A percentile compares a stretch with the other conserved stretches of the same genome.
These are phyloP conservation scores for Limnodromus scolopaceus DNA, from an alignment of 2,797 vertebrate genomes.

Conservation along the genomic window DNA sequence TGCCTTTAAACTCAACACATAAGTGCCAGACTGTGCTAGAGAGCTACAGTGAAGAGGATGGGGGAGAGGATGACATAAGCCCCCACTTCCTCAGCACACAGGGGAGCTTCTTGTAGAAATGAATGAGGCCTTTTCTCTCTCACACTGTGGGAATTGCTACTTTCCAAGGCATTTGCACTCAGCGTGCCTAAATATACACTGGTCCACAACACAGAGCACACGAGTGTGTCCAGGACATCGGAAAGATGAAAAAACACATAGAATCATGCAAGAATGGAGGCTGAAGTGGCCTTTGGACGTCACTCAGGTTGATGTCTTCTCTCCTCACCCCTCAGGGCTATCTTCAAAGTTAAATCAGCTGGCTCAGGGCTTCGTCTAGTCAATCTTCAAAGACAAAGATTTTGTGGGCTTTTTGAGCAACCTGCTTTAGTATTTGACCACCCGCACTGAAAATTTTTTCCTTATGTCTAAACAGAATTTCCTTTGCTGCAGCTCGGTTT, in stretches of 20 bases:
- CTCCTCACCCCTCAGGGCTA: not conserved
- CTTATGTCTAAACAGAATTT: not conserved
- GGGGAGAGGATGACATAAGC: slow-evolving; percentile 16
- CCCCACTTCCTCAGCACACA: not conserved
- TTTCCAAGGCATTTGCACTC: not conserved
- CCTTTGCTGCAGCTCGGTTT: not conserved
- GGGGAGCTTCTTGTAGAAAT: slow-evolving; percentile 13
- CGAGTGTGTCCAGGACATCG: fast-evolving
- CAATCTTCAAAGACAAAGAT: not conserved
- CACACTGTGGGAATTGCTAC: not conserved
- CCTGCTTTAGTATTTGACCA: not conserved
- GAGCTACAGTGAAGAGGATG: not conserved
- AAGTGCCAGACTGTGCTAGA: slow-evolving; percentile 1
- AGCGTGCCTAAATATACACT: slow-evolving; percentile 7
- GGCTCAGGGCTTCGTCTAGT: fast-evolving
- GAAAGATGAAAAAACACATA: not conserved
- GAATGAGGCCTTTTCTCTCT: slow-evolving; percentile 28
- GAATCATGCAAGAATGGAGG: not conserved
- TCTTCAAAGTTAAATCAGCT: not conserved
- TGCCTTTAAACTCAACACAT: not conserved
- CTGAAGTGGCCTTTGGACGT: not conserved
- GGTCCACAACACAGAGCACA: not conserved
- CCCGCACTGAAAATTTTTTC: not conserved
- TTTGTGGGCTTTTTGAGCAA: not conserved
- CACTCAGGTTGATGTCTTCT: not conserved